These are phyloP conservation scores for Hippocampus barbouri DNA, from an alignment of 2,113 vertebrate species.

Conservation along the genomic window DNA sequence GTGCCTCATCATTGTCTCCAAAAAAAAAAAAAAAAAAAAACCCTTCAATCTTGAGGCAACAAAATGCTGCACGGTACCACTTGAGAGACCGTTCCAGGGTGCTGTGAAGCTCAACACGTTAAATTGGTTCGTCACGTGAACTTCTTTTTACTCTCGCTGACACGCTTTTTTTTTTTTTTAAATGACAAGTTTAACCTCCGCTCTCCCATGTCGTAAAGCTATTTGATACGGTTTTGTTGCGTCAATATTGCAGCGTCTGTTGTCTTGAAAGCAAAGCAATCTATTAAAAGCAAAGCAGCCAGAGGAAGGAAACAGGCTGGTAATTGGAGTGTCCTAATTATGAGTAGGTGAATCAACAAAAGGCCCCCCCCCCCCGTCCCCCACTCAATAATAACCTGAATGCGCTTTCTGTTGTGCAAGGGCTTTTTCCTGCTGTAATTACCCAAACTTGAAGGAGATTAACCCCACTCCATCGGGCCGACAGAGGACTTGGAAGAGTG, in stretches of 20 bases:
- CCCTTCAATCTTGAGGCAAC: too few species aligned
- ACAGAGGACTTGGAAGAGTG: constrained; percentile 20
- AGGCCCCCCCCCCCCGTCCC: neutral
- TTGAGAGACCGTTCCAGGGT: too few species aligned
- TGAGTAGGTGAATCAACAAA: constrained; percentile 50
- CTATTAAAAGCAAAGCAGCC: neutral
- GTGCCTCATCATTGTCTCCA: too few species aligned
- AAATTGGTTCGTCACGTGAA: too few species aligned
- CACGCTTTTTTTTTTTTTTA: neutral
- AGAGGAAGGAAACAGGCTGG: constrained; percentile 11
- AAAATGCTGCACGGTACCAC: neutral
- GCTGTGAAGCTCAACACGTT: too few species aligned
- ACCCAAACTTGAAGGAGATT: constrained; percentile 59
- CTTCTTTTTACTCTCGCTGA: neutral
- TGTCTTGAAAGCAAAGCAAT: neutral
- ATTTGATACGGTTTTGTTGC: constrained; percentile 7
- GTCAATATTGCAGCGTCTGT: constrained; percentile 3
- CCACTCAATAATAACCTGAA: constrained; percentile 36
- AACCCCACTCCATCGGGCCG: constrained; percentile 37
- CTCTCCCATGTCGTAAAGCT: neutral
- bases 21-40: neutral
- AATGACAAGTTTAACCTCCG: neutral
- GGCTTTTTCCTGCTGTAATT: constrained; percentile 48
- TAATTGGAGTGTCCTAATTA: constrained; percentile 53
- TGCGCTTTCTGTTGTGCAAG: constrained; percentile 38